Evolutionary conservation across 2,797 vertebrate genomes (phyloP), one percentile per base, ranked within the genome.

Genomic region (Thripadectes ignobilis): DNA sequence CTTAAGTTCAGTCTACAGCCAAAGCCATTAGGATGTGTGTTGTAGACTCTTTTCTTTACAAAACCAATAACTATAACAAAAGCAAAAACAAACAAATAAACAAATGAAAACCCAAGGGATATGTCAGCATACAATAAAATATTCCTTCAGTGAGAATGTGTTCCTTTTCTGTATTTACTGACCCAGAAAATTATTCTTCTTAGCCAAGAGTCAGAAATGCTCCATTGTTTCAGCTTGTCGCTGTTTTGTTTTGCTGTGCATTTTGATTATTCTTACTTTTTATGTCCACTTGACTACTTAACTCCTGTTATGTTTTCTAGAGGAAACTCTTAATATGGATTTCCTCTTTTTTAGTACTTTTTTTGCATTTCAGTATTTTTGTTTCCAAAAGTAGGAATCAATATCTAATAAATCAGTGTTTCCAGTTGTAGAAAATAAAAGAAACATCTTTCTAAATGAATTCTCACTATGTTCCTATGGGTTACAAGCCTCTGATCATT

Each of bases 161-260:
- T 98, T 98, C 95, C 95, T 97, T 98, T 98, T 96, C 93, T 97
- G 89, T 97, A 94, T 95, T 93, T 94, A 92, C 96, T 96, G 96
- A 97, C 95, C 94, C 97, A 97, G 90, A 89, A 97, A 92, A 97
- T 97, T 96, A 93, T 94, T 96, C 68, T 88, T 89, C 84, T 90
- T 86, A 93, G 72, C 79, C 68, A 54, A 95, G 95, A 93, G 71
- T 97, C 93, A 97, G 95, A 97, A 94, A 96, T 94, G 77, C 63
- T 95, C 89, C 93, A 85, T 97, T 95, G 95, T 98, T 97, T 93
- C 94, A 96, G 92, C 93, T 95, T 96, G 83, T 76, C 14, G 18
- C 96, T 95, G 91, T 96, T 97, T 97, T 95, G 93, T 97, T 95
- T 97, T 96, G 88, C 92, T 95, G 49, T 91, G 91, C 92, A 86